Evolutionary conservation across 1,140 invertebrate genomes (phyloP), one percentile per base, ranked within the genome.

Genomic region (Hermatobates lingyangjiaoensis): DNA sequence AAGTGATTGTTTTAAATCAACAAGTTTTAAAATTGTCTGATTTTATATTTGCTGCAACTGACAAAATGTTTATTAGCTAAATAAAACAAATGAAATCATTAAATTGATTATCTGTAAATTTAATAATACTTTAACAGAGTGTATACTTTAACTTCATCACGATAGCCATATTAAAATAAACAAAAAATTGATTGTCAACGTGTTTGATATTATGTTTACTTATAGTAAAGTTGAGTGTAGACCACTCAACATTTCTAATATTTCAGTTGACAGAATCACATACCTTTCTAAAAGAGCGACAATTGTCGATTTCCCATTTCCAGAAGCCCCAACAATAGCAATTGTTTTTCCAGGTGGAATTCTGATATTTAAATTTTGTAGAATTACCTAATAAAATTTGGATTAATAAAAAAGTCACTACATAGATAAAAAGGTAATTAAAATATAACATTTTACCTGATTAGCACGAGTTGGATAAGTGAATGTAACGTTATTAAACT

Each of bases 301-400:
- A 24, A 94, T 76, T 0, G 91, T 94, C 2, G 87, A 91, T 71
- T 96, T 95, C 14, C 90, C 88, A 64, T 83, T 83, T 2, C 91
- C 91, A 54, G 87, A 91, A 14, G 81, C 71, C 21, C 91, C 91
- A 51, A 93, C 90, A 45, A 95, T 74, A 12, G 90, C 91, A 2
- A 94, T 80, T 1, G 87, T 82, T 70, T 83, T 81, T n/a, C 90
- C 90, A 18, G 83, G 75, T 3, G 81, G 81, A 57, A 96, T 76
- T 40, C 70, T 73, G 24, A 95, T 64, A 62, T 74, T 84, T 56
- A 95, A 88, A 62, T 88, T 73, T 51, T 81, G 76, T 27, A 94
- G 66, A 27, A 94, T 76, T 26, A 72, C 58, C 76, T 86, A 60
- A 47, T 63, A 51, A 23, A 25, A 48, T 47, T 48, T 45, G 53